phyloP scores from a whole-genome alignment of 2,113 vertebrate species.

The Anas platyrhynchos region DNA sequence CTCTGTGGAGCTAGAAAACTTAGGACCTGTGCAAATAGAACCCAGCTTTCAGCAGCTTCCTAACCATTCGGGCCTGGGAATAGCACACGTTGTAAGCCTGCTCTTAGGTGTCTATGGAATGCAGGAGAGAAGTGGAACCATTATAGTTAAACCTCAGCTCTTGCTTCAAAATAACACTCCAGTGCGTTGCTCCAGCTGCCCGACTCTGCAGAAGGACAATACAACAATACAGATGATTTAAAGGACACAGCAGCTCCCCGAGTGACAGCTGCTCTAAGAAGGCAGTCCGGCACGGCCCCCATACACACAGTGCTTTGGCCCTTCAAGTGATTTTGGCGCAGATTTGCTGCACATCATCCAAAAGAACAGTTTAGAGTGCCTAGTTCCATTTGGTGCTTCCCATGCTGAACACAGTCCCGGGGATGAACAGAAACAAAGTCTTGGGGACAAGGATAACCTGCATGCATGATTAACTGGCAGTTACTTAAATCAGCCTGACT shows the following conservation, averaged over 20 bases:
- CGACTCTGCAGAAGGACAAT: background rate
- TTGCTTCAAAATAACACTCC: background rate
- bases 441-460: background rate
- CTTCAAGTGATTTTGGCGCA: background rate
- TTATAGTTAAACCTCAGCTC: background rate
- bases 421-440: background rate
- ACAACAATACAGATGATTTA: background rate
- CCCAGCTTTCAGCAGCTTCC: background rate
- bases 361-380: background rate
- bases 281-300: background rate
- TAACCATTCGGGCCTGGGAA: background rate
- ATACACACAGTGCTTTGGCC: background rate
- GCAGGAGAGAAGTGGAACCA: background rate
- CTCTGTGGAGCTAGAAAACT: background rate
- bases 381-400: background rate
- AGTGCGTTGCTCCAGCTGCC: background rate
- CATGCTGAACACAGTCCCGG: background rate
- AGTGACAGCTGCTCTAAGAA: background rate
- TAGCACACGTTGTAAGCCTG: background rate
- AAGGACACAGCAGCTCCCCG: fast-evolving
- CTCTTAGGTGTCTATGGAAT: background rate
- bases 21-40: background rate
- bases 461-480: background rate
- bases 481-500: background rate
- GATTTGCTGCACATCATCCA: background rate